These are phyloP conservation scores for Drosophila mettleri DNA, from an alignment of 2,888 invertebrate genomes.

Conservation along the genomic window DNA sequence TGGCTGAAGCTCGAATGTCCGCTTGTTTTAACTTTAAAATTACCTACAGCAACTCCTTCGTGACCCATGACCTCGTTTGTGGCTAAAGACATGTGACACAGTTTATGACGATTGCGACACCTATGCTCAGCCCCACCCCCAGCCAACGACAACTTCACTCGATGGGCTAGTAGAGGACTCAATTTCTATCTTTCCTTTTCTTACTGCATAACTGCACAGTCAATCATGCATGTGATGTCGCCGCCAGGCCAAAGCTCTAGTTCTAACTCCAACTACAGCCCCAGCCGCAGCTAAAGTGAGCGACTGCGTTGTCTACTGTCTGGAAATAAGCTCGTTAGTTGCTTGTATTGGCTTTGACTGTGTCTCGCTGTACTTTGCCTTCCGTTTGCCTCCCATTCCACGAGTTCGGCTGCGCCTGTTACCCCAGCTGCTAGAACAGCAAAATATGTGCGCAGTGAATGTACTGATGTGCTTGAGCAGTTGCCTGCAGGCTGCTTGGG, in stretches of 20 bases:
- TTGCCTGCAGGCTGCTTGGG: constrained; percentile 76
- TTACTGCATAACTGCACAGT: constrained; percentile 76
- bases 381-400: not conserved
- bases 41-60: not conserved
- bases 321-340: constrained; percentile 79
- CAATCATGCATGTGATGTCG: constrained; percentile 80
- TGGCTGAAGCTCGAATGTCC: constrained; percentile 49
- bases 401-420: not conserved
- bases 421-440: constrained; percentile 67
- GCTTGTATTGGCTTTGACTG: constrained; percentile 74
- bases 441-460: constrained; percentile 73
- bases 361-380: not conserved
- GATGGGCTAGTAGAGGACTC: constrained; percentile 11
- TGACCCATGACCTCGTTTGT: constrained; percentile 61
- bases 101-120: constrained; percentile 73
- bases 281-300: constrained; percentile 13
- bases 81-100: constrained; percentile 57
- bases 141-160: not conserved
- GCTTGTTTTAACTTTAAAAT: constrained; percentile 2
- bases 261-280: constrained; percentile 10
- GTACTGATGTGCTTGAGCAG: constrained; percentile 71
- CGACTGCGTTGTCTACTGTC: constrained; percentile 64
- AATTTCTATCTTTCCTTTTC: not conserved
- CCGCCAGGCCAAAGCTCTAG: constrained; percentile 69
- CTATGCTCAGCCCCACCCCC: constrained; percentile 36